Evolutionary conservation across 2,113 vertebrate genomes (phyloP).

Genomic region (Campylomormyrus tamandua): DNA sequence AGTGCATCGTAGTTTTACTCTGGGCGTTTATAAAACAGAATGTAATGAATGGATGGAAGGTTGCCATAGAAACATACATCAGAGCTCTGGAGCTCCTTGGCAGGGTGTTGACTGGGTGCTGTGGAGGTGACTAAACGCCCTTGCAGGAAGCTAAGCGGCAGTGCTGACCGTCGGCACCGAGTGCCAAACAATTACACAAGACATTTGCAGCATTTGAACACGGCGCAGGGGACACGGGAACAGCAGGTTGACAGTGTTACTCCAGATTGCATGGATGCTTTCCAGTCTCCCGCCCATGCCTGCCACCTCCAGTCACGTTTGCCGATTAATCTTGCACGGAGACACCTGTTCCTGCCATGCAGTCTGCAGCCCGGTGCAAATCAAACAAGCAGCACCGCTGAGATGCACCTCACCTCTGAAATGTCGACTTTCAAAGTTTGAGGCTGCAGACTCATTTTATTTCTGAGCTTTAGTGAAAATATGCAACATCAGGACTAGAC

Average conservation of each 20-base stretch:
- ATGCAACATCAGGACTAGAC: background rate
- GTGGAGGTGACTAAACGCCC: background rate
- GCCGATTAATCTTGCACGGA: background rate
- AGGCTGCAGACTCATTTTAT: background rate
- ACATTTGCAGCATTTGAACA: background rate
- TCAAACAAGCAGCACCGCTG: background rate
- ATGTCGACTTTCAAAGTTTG: background rate
- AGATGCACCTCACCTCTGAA: background rate
- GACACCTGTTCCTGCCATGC: background rate
- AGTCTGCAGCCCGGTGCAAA: background rate
- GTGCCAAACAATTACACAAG: background rate
- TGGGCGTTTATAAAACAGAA: background rate
- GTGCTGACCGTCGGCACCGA: background rate
- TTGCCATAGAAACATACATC: slow-evolving; percentile 15
- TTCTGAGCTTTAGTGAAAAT: background rate
- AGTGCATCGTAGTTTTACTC: background rate
- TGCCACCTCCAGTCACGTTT: background rate
- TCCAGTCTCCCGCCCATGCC: background rate
- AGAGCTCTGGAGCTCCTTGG: background rate
- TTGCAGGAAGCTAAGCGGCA: background rate
- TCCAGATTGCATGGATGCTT: background rate
- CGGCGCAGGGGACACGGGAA: background rate
- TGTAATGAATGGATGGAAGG: slow-evolving; percentile 1
- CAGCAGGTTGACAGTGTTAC: background rate
- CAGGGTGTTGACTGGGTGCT: background rate